Percentiles rank a stretch among this genome's conserved stretches.
Evolutionary conservation across 64 coral and sea anemone species (phyloP).

Genomic region (Montipora capricornis): DNA sequence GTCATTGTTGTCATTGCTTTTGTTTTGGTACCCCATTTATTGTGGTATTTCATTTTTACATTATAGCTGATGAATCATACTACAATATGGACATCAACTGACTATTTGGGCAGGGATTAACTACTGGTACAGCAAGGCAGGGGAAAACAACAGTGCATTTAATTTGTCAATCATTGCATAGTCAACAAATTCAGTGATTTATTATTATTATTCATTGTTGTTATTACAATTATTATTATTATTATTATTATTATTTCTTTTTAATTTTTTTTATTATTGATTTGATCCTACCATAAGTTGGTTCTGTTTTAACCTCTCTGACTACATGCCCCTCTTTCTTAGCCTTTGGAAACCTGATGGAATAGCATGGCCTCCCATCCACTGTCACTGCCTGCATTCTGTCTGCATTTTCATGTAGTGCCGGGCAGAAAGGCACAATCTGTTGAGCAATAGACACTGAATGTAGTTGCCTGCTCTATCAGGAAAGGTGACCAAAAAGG

Average conservation of each 20-base stretch:
- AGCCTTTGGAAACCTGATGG: slow-evolving; percentile 21
- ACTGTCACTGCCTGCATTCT: slow-evolving; percentile 51
- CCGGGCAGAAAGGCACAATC: slow-evolving; percentile 58
- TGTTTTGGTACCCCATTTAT: no score
- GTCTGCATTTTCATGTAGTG: slow-evolving; percentile 52
- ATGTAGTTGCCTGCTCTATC: neutral
- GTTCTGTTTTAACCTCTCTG: slow-evolving; percentile 26
- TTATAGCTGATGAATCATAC: no score
- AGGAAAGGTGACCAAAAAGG: neutral
- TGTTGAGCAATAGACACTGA: neutral
- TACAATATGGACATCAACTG: no score
- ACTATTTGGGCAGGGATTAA: no score
- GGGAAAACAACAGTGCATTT: no score
- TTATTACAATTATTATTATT: no score
- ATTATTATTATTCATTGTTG: neutral
- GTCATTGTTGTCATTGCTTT: neutral
- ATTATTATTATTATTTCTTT: no score
- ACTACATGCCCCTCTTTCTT: slow-evolving; percentile 33
- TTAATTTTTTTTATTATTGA: neutral
- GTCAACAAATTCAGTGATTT: no score
- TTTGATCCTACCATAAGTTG: neutral
- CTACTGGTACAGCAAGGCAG: no score
- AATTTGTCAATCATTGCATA: no score
- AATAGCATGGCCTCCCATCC: slow-evolving; percentile 27
- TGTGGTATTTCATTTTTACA: no score